Evolutionary conservation across 2,888 invertebrate species (phyloP).

Genomic region (Diploptera punctata): DNA sequence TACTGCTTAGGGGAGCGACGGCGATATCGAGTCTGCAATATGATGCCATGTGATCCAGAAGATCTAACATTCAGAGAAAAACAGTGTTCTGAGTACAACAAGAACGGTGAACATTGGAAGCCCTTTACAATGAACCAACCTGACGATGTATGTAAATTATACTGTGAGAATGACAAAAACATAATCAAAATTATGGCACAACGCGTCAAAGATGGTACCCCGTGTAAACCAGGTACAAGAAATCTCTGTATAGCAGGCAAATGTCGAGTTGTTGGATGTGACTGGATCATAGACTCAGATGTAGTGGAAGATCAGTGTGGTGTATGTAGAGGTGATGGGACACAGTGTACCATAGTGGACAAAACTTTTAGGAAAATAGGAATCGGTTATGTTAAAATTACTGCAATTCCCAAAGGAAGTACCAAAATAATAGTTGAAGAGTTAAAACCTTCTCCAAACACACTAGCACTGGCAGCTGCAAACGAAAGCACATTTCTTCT

Average conservation of each 20-base stretch:
- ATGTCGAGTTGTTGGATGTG: conserved; percentile 68
- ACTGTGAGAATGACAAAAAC: background rate
- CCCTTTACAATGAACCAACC: background rate
- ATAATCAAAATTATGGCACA: conserved; percentile 55
- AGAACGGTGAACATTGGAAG: conserved; percentile 33
- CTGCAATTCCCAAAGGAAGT: conserved; percentile 64
- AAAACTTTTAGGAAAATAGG: conserved; percentile 56
- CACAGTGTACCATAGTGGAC: background rate
- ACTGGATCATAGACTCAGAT: conserved; percentile 67
- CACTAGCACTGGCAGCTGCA: conserved; percentile 62
- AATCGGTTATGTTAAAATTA: conserved; percentile 63
- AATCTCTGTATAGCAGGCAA: conserved; percentile 69
- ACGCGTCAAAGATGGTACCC: conserved; percentile 68
- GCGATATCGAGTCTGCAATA: conserved; percentile 82
- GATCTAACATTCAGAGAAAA: conserved; percentile 55
- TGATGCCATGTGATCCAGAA: conserved; percentile 60
- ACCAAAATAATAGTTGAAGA: conserved; percentile 68
- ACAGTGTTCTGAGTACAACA: conserved; percentile 59
- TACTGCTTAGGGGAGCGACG: conserved; percentile 69
- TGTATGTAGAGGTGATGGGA: conserved; percentile 70
- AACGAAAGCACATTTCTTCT: conserved; percentile 61
- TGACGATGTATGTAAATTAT: background rate
- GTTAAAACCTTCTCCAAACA: conserved; percentile 60
- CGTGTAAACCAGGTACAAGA: conserved; percentile 65
- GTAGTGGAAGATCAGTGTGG: conserved; percentile 72